phyloP scores from a whole-genome alignment of 2,888 invertebrate species.

The Nemotelus pantherinus region DNA sequence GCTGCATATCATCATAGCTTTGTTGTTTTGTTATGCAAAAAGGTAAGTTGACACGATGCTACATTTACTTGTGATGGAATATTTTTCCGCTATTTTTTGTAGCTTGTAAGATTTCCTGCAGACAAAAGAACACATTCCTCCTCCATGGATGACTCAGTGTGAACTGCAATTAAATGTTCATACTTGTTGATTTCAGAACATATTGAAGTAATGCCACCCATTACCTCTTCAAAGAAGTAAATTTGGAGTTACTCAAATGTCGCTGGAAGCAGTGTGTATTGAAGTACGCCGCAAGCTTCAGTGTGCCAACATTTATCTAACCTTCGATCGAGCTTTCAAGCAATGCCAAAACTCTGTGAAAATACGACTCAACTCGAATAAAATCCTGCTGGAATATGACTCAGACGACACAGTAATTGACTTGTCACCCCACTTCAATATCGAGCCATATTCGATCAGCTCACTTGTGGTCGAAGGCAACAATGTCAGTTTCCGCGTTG shows the following conservation, averaged over 20 bases:
- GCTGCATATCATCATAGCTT: too few relatives aligned
- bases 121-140: too few relatives aligned
- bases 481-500: constrained; percentile 45
- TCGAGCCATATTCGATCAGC: constrained; percentile 40
- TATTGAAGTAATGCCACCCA: too few relatives aligned
- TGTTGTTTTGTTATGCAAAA: too few relatives aligned
- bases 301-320: constrained; percentile 39
- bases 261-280: constrained; percentile 27
- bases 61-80: too few relatives aligned
- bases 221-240: too few relatives aligned
- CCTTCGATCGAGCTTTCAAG: constrained; percentile 15
- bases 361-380: constrained; percentile 32
- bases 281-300: constrained; percentile 43
- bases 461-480: constrained; percentile 42
- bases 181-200: too few relatives aligned
- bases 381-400: constrained; percentile 21
- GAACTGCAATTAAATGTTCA: too few relatives aligned
- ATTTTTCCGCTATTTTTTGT: too few relatives aligned
- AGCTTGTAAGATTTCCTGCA: too few relatives aligned
- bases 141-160: too few relatives aligned
- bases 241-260: neutral
- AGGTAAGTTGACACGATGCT: too few relatives aligned
- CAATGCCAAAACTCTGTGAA: constrained; percentile 20
- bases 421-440: constrained; percentile 32
- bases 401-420: neutral